Evolutionary conservation across 2,888 invertebrate species (phyloP).

Genomic region (Lysandra bellargus): DNA sequence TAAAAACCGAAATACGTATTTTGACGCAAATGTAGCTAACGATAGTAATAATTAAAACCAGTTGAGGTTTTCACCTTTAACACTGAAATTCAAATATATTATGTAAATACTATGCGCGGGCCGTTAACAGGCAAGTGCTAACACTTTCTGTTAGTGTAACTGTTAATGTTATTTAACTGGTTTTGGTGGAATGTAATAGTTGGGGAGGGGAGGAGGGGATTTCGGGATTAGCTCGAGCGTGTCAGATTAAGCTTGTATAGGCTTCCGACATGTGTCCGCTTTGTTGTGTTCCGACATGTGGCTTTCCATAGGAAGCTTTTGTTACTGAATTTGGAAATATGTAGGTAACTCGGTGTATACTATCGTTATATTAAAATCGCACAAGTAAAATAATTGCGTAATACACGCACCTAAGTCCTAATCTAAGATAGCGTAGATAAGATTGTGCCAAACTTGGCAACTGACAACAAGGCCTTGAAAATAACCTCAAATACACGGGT

Average conservation of each 20-base stretch:
- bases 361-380: background rate
- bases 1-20: too few relatives aligned
- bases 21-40: background rate
- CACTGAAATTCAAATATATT: constrained; percentile 17
- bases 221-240: too few relatives aligned
- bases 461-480: too few relatives aligned
- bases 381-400: background rate
- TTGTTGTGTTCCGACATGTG: too few relatives aligned
- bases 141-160: background rate
- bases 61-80: background rate
- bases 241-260: too few relatives aligned
- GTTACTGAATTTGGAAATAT: too few relatives aligned
- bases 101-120: background rate
- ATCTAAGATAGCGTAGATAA: background rate
- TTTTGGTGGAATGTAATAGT: background rate
- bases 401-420: background rate
- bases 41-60: background rate
- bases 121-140: background rate
- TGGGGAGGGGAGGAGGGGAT: too few relatives aligned
- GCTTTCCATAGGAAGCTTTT: too few relatives aligned
- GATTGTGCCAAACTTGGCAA: background rate
- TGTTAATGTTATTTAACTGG: background rate
- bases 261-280: too few relatives aligned
- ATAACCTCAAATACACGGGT: background rate
- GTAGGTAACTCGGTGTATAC: too few relatives aligned